phyloP scores from a whole-genome alignment of 2,113 vertebrate genomes.

The Furnarius figulus region DNA sequence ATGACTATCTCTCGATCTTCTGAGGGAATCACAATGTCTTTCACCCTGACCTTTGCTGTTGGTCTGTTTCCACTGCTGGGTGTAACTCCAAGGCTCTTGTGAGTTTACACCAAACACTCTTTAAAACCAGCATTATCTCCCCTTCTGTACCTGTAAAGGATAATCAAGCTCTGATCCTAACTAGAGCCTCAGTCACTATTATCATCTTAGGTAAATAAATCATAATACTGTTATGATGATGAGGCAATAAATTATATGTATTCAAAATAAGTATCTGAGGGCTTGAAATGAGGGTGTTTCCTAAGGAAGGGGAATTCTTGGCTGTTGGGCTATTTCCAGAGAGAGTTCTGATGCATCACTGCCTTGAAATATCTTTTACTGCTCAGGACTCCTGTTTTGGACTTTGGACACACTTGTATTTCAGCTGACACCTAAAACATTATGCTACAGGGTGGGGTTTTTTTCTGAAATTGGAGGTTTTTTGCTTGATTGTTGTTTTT shows the following conservation, averaged over 20 bases:
- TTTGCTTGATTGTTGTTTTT: background rate
- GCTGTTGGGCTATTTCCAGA: background rate
- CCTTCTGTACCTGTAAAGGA: background rate
- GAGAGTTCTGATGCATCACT: background rate
- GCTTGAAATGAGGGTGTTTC: background rate
- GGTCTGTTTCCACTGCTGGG: background rate
- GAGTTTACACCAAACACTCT: background rate
- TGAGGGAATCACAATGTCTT: background rate
- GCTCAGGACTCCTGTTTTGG: background rate
- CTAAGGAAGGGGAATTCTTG: background rate
- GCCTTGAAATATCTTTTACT: background rate
- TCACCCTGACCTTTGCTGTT: background rate
- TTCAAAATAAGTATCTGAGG: background rate
- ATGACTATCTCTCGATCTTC: background rate
- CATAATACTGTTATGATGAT: background rate
- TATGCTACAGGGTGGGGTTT: background rate
- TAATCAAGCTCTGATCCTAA: background rate
- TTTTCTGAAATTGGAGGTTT: background rate
- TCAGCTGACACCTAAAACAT: background rate
- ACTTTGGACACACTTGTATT: background rate
- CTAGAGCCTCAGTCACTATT: background rate
- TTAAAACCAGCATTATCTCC: background rate
- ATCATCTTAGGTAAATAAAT: constrained; percentile 8
- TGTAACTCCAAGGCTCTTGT: background rate
- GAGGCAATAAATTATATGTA: background rate